Evolutionary conservation across 2,888 invertebrate genomes (phyloP), one percentile per base, ranked within the genome.

Genomic region (Drosophila birchii): DNA sequence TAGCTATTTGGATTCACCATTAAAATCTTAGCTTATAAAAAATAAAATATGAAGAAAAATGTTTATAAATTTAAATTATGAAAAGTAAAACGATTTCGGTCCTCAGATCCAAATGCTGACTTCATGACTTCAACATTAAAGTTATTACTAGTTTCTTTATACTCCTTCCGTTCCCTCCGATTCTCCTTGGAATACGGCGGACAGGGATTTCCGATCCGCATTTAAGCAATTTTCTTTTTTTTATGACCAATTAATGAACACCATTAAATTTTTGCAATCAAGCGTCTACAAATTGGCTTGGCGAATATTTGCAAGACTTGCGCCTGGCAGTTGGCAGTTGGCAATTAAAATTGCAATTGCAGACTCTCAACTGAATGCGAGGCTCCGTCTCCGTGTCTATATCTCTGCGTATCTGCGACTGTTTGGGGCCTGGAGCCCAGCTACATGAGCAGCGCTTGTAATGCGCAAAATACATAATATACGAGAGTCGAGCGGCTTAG

Each of bases 221-320:
- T 80, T 81, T 45, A 66, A 71, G 70, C 70, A 53, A 75, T 88
- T 81, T 72, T 82, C 79, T 76, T 6, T 80, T 73, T 41, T 5
- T 81, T 73, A 89, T 86, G 77, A 75, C 81, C 89, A 86, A 89
- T 89, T 86, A 89, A 89, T 88, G 89, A 88, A 86, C 89, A 84
- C 88, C 84, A 88, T 89, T 88, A 88, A 80, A 88, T 89, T 73
- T 81, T 84, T 76, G 73, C 81, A 88, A 86, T 88, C 84, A 88
- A 58, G 86, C 84, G 88, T 73, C 86, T 77, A 86, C 85, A 86
- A 86, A 86, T 86, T 86, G 85, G 78, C 72, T 39, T 39, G 72
- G 45, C 85, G 74, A 84, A 86, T 88, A 87, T 84, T 87, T 88
- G 74, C 87, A 88, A 86, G 73, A 74, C 69, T 79, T 79, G 77